Evolutionary conservation across 2,888 invertebrate species (phyloP), one percentile per base, ranked within the genome.

Genomic region (Miltochrista miniata): DNA sequence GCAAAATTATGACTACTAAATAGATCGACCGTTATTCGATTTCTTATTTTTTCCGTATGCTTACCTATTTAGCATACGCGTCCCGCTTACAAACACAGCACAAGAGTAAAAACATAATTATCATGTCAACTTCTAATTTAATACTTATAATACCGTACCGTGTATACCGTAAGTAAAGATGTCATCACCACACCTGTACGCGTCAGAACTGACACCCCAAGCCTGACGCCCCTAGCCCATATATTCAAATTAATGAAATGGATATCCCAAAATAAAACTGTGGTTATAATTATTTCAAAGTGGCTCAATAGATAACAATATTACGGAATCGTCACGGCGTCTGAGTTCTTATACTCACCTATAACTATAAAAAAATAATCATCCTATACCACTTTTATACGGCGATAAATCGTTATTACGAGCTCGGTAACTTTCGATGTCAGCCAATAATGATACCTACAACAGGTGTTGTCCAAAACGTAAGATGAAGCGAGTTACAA

Each of bases 331-430:
- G 39, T 36, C 54, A 43, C 53, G 51, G 47, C 13, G 14, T 14
- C 29, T 37, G 15, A 38, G n/a, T 36, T 11, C 36, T 15, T n/a
- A 53, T 42, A 51, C 48, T 48, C 18, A 18, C 33, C 43, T 48
- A 56, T n/a, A n/a, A n/a, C n/a, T n/a, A n/a, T n/a, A n/a, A n/a
- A n/a, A 44, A 56, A 24, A 53, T 56, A 56, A 63, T 63, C 57
- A 45, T 44, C 51, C 51, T 46, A 54, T 56, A 18, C 57, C 34
- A 30, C 34, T 49, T 66, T 57, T 66, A 63, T 66, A 63, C 45
- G 52, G 60, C 56, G 56, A 60, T 54, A 63, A 63, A 62, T 54
- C 55, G 57, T 58, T 60, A 56, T 60, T 57, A 60, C 47, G 45
- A 51, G 56, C 36, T 50, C 40, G 55, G 41, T 30, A 50, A 59